Percentiles rank a stretch among this genome's conserved stretches.
These are phyloP conservation scores for Plagodis dolabraria DNA, from an alignment of 2,888 invertebrate genomes.

Conservation along the genomic window DNA sequence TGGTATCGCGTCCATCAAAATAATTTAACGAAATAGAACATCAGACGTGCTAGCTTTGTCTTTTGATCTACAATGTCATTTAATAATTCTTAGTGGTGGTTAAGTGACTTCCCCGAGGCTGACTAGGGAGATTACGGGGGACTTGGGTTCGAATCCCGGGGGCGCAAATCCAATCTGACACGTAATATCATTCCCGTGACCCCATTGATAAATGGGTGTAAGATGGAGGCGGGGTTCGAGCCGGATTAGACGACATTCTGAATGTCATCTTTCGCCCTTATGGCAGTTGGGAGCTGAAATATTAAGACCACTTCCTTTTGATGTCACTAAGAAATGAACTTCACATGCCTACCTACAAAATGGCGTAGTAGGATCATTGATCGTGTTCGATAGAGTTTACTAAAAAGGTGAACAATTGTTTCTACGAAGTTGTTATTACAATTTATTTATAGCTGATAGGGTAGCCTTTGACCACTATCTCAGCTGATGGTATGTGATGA, in stretches of 20 bases:
- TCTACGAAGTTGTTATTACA: too few species aligned
- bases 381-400: too few species aligned
- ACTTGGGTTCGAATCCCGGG: conserved; percentile 30
- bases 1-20: background rate
- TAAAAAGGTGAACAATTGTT: too few species aligned
- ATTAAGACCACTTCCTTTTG: too few species aligned
- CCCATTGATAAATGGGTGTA: conserved; percentile 27
- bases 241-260: conserved; percentile 11
- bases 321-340: too few species aligned
- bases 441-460: too few species aligned
- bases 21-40: conserved; percentile 10
- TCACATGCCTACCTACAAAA: too few species aligned
- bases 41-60: conserved; percentile 1
- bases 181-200: conserved; percentile 29
- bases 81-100: conserved; percentile 23
- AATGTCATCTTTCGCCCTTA: conserved; percentile 3
- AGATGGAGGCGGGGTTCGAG: conserved; percentile 11
- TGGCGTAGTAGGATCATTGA: too few species aligned
- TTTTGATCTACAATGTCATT: conserved; percentile 23
- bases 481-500: too few species aligned
- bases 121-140: conserved; percentile 30
- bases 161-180: conserved; percentile 29
- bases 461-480: too few species aligned
- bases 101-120: conserved; percentile 23
- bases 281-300: too few species aligned